Base-by-base conservation (phyloP, 1,140 invertebrate species). In the Bombus haemorrhoidalis region DNA sequence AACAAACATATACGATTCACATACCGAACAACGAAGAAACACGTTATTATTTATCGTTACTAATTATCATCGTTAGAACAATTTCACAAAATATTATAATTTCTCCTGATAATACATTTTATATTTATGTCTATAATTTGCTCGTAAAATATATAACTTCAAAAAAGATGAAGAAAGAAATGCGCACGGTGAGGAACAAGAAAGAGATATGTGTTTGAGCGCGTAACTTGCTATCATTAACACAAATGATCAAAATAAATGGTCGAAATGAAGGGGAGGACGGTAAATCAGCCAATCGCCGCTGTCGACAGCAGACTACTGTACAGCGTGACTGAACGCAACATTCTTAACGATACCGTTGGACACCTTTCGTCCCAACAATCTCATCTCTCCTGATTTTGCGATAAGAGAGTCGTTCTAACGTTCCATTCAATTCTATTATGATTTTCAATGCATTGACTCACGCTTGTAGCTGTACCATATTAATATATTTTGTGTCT, bases 381-480 rank as follows among this genome's bases (percentile, higher is more conserved):
- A 81, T 62, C 81, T 69, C 62, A 66, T 83, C 66, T 78, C 57
- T 41, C 12, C 28, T 34, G 79, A 86, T 90, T 76, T 62, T n/a
- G 25, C 71, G 89, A 90, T 90, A 90, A 87, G 41, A 72, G 62
- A 90, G 37, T 69, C 80, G 13, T 18, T 81, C 47, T 83, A 75
- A 80, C 37, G 28, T 66, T 59, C 8, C 68, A 22, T 66, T 72
- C 62, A 12, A 62, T 75, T 41, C 62, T 41, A 53, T 28, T 43
- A 73, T 2, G 12, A 39, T 59, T 22, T 53, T 34, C 34, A 22
- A 5, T 41, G 59, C 37, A 68, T 34, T 81, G 32, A 22, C 62
- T 66, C 18, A 12, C 5, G 57, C 2, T n/a, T 2, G 1, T 25
- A 43, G 9, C 39, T 78, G 22, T 79, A 41, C 18, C 39, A 43